Percentiles rank a stretch among this genome's conserved stretches.
These are phyloP conservation scores for Cladopsammia gracilis DNA, from an alignment of 64 coral and sea anemone species.

Conservation along the genomic window DNA sequence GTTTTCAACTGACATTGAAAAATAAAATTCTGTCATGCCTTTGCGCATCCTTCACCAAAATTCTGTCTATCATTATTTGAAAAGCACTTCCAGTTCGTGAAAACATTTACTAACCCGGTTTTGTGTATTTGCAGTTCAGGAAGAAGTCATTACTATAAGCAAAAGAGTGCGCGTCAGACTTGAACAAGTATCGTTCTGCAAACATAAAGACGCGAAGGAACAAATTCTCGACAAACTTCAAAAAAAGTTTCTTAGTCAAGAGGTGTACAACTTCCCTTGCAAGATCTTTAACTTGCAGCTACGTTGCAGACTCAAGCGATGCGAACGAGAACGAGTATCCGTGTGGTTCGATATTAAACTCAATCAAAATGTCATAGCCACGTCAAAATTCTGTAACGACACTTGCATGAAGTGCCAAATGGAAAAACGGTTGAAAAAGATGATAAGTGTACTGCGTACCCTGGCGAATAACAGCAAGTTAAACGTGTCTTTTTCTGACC, in stretches of 20 bases:
- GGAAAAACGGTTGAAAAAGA: constrained; percentile 71
- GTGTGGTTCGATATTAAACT: constrained; percentile 80
- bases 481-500: constrained; percentile 70
- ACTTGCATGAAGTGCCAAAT: constrained; percentile 79
- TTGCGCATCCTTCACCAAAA: no score
- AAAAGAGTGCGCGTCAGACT: background rate
- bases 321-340: constrained; percentile 16
- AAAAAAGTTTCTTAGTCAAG: constrained; percentile 56
- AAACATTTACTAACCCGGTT: background rate
- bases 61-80: no score
- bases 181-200: background rate
- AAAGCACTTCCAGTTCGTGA: no score
- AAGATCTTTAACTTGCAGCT: constrained; percentile 32
- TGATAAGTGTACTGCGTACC: constrained; percentile 65
- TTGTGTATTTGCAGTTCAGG: background rate
- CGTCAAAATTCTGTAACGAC: constrained; percentile 75
- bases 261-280: constrained; percentile 75
- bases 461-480: constrained; percentile 59
- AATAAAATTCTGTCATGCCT: no score
- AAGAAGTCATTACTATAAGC: constrained; percentile 1
- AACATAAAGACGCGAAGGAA: background rate
- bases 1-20: no score
- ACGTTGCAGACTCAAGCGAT: constrained; percentile 36
- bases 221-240: constrained; percentile 52
- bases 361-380: constrained; percentile 24